These are phyloP conservation scores for Choristoneura rosaceana DNA, from an alignment of 2,888 invertebrate genomes.

Conservation along the genomic window DNA sequence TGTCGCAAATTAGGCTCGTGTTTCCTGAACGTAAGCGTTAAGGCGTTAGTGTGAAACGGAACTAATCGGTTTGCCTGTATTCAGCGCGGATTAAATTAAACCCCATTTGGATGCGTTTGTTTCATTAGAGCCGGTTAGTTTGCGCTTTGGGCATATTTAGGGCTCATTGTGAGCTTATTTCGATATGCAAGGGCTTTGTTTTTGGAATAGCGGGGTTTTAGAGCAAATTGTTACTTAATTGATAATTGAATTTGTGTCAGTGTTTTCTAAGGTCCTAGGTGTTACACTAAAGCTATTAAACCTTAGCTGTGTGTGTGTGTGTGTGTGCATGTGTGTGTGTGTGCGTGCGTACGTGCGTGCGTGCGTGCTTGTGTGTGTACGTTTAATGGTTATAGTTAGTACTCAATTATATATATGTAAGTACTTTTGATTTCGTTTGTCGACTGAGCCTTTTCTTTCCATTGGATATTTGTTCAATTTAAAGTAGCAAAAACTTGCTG, in stretches of 20 bases:
- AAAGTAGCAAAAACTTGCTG: background rate
- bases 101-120: conserved; percentile 23
- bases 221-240: background rate
- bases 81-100: conserved; percentile 13
- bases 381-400: too few species aligned
- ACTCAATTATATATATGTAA: too few species aligned
- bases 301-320: too few species aligned
- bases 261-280: too few species aligned
- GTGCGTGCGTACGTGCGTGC: too few species aligned
- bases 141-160: conserved; percentile 18
- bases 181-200: background rate
- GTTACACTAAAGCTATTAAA: too few species aligned
- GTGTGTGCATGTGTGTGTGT: too few species aligned
- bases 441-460: too few species aligned
- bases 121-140: conserved; percentile 24
- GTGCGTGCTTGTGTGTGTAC: too few species aligned
- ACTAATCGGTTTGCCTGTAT: conserved; percentile 9
- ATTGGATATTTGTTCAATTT: background rate
- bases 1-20: background rate
- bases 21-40: background rate
- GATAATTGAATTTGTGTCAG: background rate
- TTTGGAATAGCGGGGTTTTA: background rate
- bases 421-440: too few species aligned
- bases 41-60: conserved; percentile 2
- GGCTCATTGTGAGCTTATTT: conserved; percentile 9